Percentiles rank a stretch among this genome's conserved stretches.
Conservation (phyloP, 1,140 invertebrate species). For the Neoseiulus cucumeris region DNA sequence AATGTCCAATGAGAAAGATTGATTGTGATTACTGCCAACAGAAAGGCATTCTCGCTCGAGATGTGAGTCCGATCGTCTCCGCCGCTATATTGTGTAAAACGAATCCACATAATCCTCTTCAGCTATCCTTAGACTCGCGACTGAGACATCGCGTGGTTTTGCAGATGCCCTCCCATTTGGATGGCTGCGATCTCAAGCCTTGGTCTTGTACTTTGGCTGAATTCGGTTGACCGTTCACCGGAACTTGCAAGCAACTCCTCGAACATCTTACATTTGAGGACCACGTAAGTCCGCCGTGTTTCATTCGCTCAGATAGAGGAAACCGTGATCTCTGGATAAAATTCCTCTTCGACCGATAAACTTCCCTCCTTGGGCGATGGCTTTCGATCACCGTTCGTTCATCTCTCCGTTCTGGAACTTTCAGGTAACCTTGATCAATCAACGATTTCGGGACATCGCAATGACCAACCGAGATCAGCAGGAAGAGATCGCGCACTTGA, state of each 20-base stretch:
- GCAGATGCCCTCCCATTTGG: background rate
- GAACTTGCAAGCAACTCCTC: background rate
- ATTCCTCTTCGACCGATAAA: too few relatives aligned
- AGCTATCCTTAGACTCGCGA: background rate
- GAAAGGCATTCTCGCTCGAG: background rate
- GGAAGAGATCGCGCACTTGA: constrained; percentile 11
- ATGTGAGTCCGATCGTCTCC: background rate
- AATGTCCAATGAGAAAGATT: constrained; percentile 9
- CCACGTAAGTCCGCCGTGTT: background rate
- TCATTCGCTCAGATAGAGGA: too few relatives aligned
- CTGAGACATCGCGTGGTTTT: background rate
- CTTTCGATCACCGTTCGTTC: too few relatives aligned
- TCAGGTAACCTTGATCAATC: constrained; percentile 3
- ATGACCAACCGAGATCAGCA: constrained; percentile 8
- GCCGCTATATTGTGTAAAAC: too few relatives aligned
- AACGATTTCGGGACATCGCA: constrained; percentile 1
- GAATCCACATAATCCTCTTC: too few relatives aligned
- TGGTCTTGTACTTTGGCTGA: background rate
- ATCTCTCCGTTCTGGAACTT: too few relatives aligned
- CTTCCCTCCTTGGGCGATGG: too few relatives aligned
- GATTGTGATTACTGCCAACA: constrained; percentile 7
- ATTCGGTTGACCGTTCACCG: constrained; percentile 3
- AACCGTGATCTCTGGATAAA: too few relatives aligned
- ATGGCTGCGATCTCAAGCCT: background rate
- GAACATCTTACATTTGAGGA: constrained; percentile 11